Conservation (phyloP, 2,888 invertebrate genomes). For the Branchinecta sandiegonensis region DNA sequence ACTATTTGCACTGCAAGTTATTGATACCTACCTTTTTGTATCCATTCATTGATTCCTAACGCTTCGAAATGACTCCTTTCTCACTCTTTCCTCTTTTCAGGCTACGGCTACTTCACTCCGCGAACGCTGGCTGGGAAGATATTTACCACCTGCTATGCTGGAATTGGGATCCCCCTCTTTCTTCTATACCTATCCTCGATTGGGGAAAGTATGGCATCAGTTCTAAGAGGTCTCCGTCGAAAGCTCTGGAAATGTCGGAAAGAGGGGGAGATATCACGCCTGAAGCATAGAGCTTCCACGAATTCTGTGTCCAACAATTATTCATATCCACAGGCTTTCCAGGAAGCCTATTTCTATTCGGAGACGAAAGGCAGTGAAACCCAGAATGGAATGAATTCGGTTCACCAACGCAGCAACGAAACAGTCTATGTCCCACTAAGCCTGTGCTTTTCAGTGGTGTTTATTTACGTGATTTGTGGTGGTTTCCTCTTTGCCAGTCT, state of each 20-base stretch:
- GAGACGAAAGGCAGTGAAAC: not conserved
- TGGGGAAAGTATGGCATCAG: slow-evolving; percentile 16
- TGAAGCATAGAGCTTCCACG: slow-evolving; percentile 2
- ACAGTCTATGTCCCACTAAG: slow-evolving; percentile 12
- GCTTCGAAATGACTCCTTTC: too few relatives aligned
- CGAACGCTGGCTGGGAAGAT: slow-evolving; percentile 18
- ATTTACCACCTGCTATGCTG: slow-evolving; percentile 20
- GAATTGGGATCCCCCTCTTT: slow-evolving; percentile 23
- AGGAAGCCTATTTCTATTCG: not conserved
- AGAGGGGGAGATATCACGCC: not conserved
- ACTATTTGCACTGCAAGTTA: too few relatives aligned
- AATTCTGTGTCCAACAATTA: slow-evolving; percentile 12
- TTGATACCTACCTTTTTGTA: too few relatives aligned
- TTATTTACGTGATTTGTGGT: slow-evolving; percentile 8
- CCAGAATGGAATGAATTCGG: not conserved
- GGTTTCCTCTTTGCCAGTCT: not conserved
- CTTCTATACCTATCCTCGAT: slow-evolving; percentile 21
- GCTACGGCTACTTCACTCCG: slow-evolving; percentile 22
- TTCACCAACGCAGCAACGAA: not conserved
- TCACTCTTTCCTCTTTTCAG: slow-evolving; percentile 12
- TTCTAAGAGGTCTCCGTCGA: slow-evolving; percentile 12
- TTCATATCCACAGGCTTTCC: slow-evolving; percentile 11
- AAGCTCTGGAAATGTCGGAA: not conserved
- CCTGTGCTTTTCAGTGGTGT: slow-evolving; percentile 9
- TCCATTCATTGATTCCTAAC: too few relatives aligned